Conservation (phyloP, 1,140 invertebrate species). For the Oedothorax gibbosus region DNA sequence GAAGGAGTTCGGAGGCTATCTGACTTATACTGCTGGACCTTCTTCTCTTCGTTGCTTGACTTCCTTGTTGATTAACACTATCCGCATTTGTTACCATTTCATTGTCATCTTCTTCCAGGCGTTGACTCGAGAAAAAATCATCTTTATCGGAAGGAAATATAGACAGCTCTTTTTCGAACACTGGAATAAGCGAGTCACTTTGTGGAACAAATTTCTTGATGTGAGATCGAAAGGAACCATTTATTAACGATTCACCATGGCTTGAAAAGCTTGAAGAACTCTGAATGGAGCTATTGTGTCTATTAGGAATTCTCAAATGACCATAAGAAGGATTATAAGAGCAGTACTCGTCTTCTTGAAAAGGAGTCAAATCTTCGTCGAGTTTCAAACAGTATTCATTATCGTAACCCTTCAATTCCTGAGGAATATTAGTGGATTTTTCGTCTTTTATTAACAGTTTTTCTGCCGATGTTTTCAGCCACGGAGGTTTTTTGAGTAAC, state of each 20-base stretch:
- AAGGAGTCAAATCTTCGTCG: background rate
- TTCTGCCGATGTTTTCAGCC: constrained; percentile 5
- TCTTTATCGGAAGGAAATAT: background rate
- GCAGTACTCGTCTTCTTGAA: too few species aligned
- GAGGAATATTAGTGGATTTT: background rate
- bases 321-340: too few species aligned
- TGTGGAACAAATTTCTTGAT: background rate
- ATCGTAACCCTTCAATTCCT: background rate
- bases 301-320: too few species aligned
- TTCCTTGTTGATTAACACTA: too few species aligned
- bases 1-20: constrained; percentile 25
- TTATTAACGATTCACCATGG: background rate
- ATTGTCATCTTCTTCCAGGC: background rate
- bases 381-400: constrained; percentile 18
- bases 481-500: constrained; percentile 75
- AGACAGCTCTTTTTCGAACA: constrained; percentile 35
- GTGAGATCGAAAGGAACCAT: background rate
- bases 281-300: too few species aligned
- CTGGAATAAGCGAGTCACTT: constrained; percentile 19
- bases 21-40: constrained; percentile 34
- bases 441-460: background rate
- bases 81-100: background rate
- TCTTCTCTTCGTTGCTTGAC: constrained; percentile 9
- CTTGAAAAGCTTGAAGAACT: background rate
- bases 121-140: background rate